Evolutionary conservation across 2,113 vertebrate species (phyloP), one percentile per base, ranked within the genome.

Genomic region (Dicerorhinus sumatrensis): DNA sequence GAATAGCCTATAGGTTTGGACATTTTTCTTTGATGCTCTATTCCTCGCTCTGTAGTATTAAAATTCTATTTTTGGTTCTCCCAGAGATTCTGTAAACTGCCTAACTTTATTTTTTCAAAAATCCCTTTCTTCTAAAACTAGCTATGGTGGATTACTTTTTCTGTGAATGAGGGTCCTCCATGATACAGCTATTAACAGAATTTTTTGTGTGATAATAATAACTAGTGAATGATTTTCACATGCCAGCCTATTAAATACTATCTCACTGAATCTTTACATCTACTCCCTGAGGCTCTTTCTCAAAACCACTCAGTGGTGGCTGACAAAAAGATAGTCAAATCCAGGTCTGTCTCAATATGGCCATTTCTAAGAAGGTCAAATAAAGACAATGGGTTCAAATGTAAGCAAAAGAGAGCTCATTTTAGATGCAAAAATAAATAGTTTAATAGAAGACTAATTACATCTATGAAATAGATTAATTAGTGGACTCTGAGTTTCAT

Each of bases 91-190:
- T 85, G 9, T 81, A 79, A 95, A 73, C 16, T 31, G 4, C 18
- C 29, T 63, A 36, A 72, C 27, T 90, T 94, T 70, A 48, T 70
- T 87, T 91, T 85, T 80, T 54, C 29, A 91, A 92, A 67, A 80
- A 83, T 36, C 33, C 5, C 29, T 8, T 87, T 80, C 39, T 89
- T 92, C 82, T 92, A 83, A 96, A 91, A 77, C 46, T 90, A 54
- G 23, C 14, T 60, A 36, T 51, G 33, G 42, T 63, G 2, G 27
- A 58, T 89, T 65, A 56, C 12, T 76, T 82, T 69, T 92, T 76
- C 31, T 82, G 31, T 67, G 36, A 85, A 8, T 91, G 51, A 88
- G 27, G 23, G n/a, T 58, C 33, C 79, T 94, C 12, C 2, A 42
- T 13, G 31, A 51, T 56, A 75, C 11, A 58, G 8, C 12, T 33